Base-by-base conservation (phyloP, 2,113 vertebrate species). In the Crotalus helleri region DNA sequence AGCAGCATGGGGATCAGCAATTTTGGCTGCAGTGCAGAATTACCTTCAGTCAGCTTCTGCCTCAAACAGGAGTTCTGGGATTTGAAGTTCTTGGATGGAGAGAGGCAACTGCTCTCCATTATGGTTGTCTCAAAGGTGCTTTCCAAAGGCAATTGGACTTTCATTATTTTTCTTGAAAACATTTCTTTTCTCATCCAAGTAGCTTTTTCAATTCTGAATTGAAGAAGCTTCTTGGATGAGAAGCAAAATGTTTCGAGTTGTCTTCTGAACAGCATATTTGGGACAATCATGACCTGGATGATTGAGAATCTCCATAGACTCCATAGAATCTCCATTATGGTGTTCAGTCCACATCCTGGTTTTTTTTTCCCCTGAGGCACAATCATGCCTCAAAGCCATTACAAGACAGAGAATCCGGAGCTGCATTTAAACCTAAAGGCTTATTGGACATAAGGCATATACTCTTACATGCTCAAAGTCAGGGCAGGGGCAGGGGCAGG, bases 401-500 rank as follows among this genome's bases (percentile, higher is more conserved):
- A 86, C 81, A 39, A 69, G 26, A 89, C 10, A 19, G 29, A 85
- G 74, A 86, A 55, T 57, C 54, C 81, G 55, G 46, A 64, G 53
- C 54, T 1, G 1, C 46, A 86, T 49, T 6, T 81, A 94, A 94
- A 89, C 17, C 11, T 5, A 90, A 93, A 87, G 29, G 92, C 57
- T 39, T 92, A 4, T 58, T 8, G 1, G 87, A 61, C 74, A 51
- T 86, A 74, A 57, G 86, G 61, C 21, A 92, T n/a, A 53, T 26
- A 46, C 87, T 61, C 44, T 44, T 64, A 29, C 87, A 89, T 74
- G 93, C 51, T 93, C 91, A 87, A 23, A 17, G 74, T 92, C 91
- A 90, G 33, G 19, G 5, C 26, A 1, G 85, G 33, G 19, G 3
- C 26, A 1, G 85, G 55, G 59, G 90, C 23, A 44, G 15, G 1